Base-by-base conservation (phyloP, 35 echinoderm and acorn worm genomes). In the Patiria miniata region DNA sequence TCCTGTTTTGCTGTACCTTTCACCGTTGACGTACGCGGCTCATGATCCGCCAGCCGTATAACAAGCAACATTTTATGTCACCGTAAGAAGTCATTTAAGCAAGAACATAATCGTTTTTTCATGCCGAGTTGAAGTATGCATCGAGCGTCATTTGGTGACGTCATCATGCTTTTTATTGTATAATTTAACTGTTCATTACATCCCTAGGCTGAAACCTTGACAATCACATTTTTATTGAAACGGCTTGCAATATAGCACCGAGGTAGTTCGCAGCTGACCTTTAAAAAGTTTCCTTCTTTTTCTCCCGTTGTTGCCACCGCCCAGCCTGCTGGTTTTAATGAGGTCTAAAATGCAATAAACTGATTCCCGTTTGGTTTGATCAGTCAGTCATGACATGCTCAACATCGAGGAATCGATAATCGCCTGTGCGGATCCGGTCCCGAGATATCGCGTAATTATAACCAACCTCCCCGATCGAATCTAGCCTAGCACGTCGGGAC, bases 331-430 rank as follows among this genome's bases (percentile, higher is more conserved):
- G 14, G 12, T 9, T 34, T 0, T 14, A 28, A 73, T 23, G 14
- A 34, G 65, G 65, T 73, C 65, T 73, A 30, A 73, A n/a, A 73
- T 23, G 65, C 65, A 73, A 73, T 73, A 73, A 73, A 73, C 29
- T 36, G 65, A 18, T 73, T 32, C 14, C 29, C 21, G 65, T 73
- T 73, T 73, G 34, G 21, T 73, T 73, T 73, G 65, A 73, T 16
- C 65, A 73, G 34, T 73, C 65, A 73, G 65, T 73, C 29, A 34
- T 73, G 65, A 73, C 21, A 73, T 73, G 29, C 34, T 73, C 26
- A 73, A 73, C 26, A 73, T 73, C 26, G 26, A 14, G 65, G 19
- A 30, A 30, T 73, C 65, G 26, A 73, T 73, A 73, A 30, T 73
- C 0, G 26, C 65, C 65, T 6, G 26, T 22, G 26, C 29, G 65